Evolutionary conservation across 1,140 invertebrate genomes (phyloP).

Genomic region (Atta texana): DNA sequence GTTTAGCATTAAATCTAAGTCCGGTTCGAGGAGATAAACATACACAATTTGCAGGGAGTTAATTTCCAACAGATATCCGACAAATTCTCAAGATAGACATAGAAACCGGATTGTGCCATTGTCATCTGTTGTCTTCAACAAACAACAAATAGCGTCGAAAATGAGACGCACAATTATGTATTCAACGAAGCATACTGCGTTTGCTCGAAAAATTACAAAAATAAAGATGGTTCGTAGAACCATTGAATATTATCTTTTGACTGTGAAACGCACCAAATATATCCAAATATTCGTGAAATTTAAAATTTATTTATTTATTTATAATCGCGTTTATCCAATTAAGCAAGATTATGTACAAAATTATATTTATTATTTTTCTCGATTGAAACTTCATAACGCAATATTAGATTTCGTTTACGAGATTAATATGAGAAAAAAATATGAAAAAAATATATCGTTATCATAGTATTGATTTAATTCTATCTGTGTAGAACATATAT

Average conservation of each 20-base stretch:
- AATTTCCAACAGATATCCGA: conserved; percentile 13
- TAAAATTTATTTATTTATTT: conserved; percentile 12
- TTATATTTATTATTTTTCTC: neutral
- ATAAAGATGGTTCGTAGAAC: conserved; percentile 3
- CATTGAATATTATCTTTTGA: conserved; percentile 1
- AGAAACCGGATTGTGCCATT: neutral
- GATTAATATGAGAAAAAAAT: neutral
- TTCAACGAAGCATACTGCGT: neutral
- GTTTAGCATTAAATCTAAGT: conserved; percentile 18
- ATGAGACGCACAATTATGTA: conserved; percentile 29
- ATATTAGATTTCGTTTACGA: neutral
- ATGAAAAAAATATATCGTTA: neutral
- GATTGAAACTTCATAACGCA: neutral
- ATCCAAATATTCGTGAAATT: neutral
- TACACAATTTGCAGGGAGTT: neutral
- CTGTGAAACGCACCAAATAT: neutral
- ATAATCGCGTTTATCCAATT: neutral
- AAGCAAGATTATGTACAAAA: neutral
- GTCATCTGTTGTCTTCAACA: neutral
- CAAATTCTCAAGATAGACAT: neutral
- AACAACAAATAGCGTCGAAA: conserved; percentile 32
- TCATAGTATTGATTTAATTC: neutral
- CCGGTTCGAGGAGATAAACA: conserved; percentile 3
- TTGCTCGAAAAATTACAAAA: conserved; percentile 14
- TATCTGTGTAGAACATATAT: neutral